A percentile compares a stretch with the other conserved stretches of the same genome.
Evolutionary conservation across 2,113 vertebrate genomes (phyloP).

Genomic region (Telmatochromis brachygnathus): DNA sequence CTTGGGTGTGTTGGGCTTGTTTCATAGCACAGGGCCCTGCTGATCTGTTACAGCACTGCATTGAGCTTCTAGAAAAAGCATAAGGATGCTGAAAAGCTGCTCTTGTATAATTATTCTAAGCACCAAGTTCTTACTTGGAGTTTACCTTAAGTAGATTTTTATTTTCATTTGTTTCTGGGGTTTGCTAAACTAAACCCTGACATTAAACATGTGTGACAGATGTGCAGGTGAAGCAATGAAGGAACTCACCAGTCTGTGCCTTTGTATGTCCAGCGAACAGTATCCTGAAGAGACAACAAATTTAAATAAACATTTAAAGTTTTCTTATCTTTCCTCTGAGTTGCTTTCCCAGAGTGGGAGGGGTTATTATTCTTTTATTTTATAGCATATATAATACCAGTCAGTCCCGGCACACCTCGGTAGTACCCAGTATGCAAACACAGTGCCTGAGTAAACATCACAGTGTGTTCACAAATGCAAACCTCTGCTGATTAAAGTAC

Average conservation of each 20-base stretch:
- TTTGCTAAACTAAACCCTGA: neutral
- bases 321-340: neutral
- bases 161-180: neutral
- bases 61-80: neutral
- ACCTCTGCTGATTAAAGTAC: neutral
- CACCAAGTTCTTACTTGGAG: neutral
- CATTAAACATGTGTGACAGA: neutral
- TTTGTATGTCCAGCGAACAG: constrained; percentile 72
- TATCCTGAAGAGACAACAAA: constrained; percentile 53
- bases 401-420: neutral
- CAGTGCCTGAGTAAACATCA: neutral
- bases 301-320: neutral
- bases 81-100: neutral
- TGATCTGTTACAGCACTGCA: neutral
- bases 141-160: neutral
- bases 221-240: neutral
- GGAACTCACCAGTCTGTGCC: constrained; percentile 64
- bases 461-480: neutral
- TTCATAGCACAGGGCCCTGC: neutral
- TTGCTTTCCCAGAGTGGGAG: neutral
- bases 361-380: neutral
- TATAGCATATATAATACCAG: neutral
- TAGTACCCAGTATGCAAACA: neutral
- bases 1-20: neutral
- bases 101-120: neutral